Evolutionary conservation across 2,888 invertebrate genomes (phyloP).

Genomic region (Callosobruchus maculatus): DNA sequence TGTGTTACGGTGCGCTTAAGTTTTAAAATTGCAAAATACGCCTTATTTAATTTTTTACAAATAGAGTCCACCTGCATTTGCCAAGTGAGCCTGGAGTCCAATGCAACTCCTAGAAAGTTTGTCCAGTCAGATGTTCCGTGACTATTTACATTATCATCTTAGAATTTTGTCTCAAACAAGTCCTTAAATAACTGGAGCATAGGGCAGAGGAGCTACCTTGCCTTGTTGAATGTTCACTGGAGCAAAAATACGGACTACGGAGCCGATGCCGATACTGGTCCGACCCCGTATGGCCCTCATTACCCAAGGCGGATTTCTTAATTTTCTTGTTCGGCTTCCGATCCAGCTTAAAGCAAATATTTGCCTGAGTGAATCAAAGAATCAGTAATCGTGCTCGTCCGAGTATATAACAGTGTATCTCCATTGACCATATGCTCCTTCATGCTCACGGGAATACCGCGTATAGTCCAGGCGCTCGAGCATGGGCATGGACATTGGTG

Average conservation of each 20-base stretch:
- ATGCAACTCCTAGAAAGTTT: no score
- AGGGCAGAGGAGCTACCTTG: background rate
- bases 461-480: background rate
- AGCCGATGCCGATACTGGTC: background rate
- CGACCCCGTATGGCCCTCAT: background rate
- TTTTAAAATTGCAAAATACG: no score
- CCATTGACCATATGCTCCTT: background rate
- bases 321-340: conserved; percentile 11
- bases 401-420: background rate
- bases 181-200: background rate
- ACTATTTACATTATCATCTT: no score
- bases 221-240: background rate
- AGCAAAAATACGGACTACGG: background rate
- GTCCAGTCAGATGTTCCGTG: no score
- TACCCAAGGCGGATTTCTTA: conserved; percentile 5
- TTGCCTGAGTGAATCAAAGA: conserved; percentile 19
- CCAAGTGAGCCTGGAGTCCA: no score
- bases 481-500: no score
- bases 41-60: no score
- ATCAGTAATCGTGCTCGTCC: conserved; percentile 5
- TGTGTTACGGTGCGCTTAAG: no score
- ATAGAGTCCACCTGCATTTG: no score
- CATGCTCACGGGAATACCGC: background rate
- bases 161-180: no score
- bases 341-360: conserved; percentile 15